Conservation (phyloP, 2,797 vertebrate genomes). For the Sebastiscus albofasciatus region DNA sequence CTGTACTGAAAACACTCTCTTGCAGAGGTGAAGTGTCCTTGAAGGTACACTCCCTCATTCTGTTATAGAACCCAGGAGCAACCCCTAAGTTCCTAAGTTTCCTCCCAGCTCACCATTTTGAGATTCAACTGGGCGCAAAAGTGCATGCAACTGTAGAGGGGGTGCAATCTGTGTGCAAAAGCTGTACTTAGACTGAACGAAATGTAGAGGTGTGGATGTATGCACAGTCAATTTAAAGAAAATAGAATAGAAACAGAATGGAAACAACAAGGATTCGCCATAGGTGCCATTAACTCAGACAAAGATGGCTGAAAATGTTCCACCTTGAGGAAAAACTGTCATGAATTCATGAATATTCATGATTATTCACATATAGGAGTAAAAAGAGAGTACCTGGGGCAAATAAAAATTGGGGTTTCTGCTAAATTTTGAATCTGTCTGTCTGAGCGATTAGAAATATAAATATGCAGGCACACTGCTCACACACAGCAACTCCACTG, state of each 20-base stretch:
- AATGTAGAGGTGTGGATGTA: too few species aligned
- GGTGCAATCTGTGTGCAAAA: background rate
- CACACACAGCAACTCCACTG: background rate
- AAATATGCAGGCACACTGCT: background rate
- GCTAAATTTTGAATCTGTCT: background rate
- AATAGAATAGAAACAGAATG: background rate
- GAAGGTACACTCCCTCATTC: conserved; percentile 22
- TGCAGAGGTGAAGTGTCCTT: conserved; percentile 25
- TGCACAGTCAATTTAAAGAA: background rate
- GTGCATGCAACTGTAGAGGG: background rate
- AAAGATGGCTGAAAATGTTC: background rate
- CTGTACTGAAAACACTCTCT: conserved; percentile 10
- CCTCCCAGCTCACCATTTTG: background rate
- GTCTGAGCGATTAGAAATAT: background rate
- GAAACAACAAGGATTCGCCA: background rate
- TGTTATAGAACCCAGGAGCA: background rate
- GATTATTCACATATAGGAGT: background rate
- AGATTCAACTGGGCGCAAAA: background rate
- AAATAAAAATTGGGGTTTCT: background rate
- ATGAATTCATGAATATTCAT: background rate
- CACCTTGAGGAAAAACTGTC: background rate
- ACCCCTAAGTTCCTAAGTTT: background rate
- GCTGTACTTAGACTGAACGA: background rate
- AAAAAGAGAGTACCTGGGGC: background rate
- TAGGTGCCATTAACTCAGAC: background rate